phyloP scores from a whole-genome alignment of 2,888 invertebrate genomes.

The Sipha maydis region DNA sequence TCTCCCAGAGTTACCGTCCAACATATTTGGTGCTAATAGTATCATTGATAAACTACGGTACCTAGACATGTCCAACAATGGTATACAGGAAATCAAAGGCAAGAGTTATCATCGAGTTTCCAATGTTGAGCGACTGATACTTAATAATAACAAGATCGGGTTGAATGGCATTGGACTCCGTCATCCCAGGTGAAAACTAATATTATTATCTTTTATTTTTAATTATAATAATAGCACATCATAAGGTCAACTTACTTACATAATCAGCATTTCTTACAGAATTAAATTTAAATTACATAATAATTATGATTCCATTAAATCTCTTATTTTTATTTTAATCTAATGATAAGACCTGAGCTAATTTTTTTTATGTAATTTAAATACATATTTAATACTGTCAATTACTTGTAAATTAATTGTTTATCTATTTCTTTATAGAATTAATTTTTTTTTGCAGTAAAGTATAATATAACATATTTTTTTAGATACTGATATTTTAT shows the following conservation, averaged over 20 bases:
- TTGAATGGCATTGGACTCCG: slow-evolving; percentile 72
- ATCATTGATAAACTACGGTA: slow-evolving; percentile 72
- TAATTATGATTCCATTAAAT: too few species aligned
- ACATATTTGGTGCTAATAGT: slow-evolving; percentile 76
- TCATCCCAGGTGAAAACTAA: slow-evolving; percentile 70
- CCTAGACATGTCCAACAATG: slow-evolving; percentile 80
- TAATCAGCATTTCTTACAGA: too few species aligned
- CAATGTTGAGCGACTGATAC: slow-evolving; percentile 75
- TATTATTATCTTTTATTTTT: background rate
- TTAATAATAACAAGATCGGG: slow-evolving; percentile 78
- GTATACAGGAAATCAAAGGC: slow-evolving; percentile 77
- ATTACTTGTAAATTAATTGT: background rate
- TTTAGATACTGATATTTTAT: background rate
- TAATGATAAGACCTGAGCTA: background rate
- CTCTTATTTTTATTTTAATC: background rate
- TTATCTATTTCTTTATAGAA: background rate
- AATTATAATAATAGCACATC: background rate
- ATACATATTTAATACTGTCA: background rate
- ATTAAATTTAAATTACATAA: too few species aligned
- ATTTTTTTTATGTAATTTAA: background rate
- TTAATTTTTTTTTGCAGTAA: too few species aligned
- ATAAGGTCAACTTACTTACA: background rate
- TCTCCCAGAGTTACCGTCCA: slow-evolving; percentile 75
- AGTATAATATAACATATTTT: background rate
- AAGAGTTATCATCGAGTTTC: slow-evolving; percentile 80